phyloP scores from a whole-genome alignment of 2,888 invertebrate species.

The Troilus luridus region DNA sequence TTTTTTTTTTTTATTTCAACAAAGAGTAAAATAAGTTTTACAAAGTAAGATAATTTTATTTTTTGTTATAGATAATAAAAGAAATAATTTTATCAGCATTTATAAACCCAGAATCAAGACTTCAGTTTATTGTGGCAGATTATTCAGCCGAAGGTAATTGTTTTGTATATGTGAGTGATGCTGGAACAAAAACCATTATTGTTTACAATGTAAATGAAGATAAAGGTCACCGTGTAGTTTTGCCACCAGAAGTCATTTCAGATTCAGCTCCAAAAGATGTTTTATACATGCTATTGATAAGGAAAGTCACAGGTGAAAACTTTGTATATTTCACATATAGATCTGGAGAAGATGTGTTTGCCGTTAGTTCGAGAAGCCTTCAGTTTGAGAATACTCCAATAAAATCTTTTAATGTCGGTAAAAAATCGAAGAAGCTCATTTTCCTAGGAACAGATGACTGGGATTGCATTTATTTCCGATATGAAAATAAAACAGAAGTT shows the following conservation, averaged over 20 bases:
- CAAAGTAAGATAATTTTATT: too few relatives aligned
- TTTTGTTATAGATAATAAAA: constrained; percentile 67
- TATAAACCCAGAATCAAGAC: constrained; percentile 74
- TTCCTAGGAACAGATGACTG: constrained; percentile 76
- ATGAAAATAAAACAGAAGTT: constrained; percentile 74
- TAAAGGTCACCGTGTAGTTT: constrained; percentile 76
- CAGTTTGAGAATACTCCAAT: constrained; percentile 62
- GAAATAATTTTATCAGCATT: constrained; percentile 75
- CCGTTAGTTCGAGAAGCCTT: constrained; percentile 75
- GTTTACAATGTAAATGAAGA: constrained; percentile 77
- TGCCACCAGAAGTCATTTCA: constrained; percentile 69
- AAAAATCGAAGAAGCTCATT: constrained; percentile 73
- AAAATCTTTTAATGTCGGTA: constrained; percentile 71
- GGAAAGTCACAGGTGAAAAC: constrained; percentile 73
- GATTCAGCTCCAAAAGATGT: constrained; percentile 71
- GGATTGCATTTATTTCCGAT: constrained; percentile 66
- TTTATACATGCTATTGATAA: constrained; percentile 73
- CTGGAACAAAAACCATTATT: constrained; percentile 78
- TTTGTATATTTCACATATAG: constrained; percentile 77
- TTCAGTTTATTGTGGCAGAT: constrained; percentile 81
- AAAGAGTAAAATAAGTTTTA: too few relatives aligned
- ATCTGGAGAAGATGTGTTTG: constrained; percentile 73
- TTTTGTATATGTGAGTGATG: constrained; percentile 76
- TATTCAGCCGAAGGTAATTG: constrained; percentile 69
- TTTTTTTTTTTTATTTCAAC: not conserved